Base-by-base conservation (phyloP, 2,888 invertebrate species). In the Lamproptera curius region DNA sequence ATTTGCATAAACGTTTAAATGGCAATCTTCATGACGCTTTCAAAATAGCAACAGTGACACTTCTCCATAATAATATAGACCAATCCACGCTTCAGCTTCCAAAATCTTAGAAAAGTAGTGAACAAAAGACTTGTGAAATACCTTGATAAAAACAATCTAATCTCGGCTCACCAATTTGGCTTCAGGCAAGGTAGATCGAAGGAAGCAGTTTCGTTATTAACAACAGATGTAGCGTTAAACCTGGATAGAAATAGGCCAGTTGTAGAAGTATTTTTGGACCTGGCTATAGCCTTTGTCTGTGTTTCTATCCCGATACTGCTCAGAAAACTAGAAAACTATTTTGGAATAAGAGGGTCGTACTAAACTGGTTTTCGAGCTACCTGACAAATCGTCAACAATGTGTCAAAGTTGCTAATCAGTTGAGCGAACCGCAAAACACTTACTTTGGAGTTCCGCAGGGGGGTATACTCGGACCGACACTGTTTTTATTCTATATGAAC, bases 121-220 rank as follows among this genome's bases (percentile, higher is more conserved):
- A 31, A 31, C 13, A 31, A 31, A 31, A 31, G 11, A 11, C 11
- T 31, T 2, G n/a, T 31, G 5, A 31, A 11, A 31, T 31, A 31
- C 6, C 6, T 31, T 3, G 51, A 57, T 16, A 20, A 10, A 10
- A 42, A 44, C 10, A 31, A 50, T 0, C 13, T 53, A 4, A 20
- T 50, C 10, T 59, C 46, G 11, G 37, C 40, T 3, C 36, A 15
- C 1, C 55, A 56, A 36, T 56, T 44, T 41, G 53, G n/a, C n/a
- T n/a, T n/a, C n/a, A n/a, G n/a, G n/a, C n/a, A n/a, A n/a, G n/a
- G n/a, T n/a, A n/a, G n/a, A n/a, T n/a, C n/a, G n/a, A n/a, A n/a
- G n/a, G n/a, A n/a, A 52, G 51, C 53, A 0, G 37, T 51, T 0
- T 17, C n/a, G 0, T 6, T 35, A 2, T 11, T 53, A 1, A 50